Conservation (phyloP, 2,888 invertebrate genomes). For the Nomada flava region DNA sequence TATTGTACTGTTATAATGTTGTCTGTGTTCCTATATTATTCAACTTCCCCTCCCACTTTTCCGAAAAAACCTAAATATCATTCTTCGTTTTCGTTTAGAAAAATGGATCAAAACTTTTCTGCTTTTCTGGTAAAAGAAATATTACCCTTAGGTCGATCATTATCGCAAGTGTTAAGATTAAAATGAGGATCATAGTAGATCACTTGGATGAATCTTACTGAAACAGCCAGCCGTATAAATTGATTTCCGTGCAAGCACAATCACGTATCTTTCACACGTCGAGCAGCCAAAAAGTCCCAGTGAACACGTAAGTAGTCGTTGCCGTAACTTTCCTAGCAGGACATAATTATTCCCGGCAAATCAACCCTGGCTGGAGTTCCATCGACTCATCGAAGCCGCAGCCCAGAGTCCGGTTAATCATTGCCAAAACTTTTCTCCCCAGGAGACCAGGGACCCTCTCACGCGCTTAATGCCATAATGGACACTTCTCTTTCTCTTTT, state of each 20-base stretch:
- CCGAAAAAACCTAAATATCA: too few species aligned
- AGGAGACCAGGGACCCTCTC: slow-evolving; percentile 73
- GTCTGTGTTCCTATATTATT: too few species aligned
- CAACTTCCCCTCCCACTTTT: too few species aligned
- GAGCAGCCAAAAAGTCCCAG: background rate
- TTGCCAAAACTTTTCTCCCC: slow-evolving; percentile 79
- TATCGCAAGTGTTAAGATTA: too few species aligned
- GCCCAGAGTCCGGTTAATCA: slow-evolving; percentile 78
- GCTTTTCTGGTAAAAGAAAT: too few species aligned
- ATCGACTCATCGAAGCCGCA: slow-evolving; percentile 65
- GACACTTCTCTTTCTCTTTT: slow-evolving; percentile 72
- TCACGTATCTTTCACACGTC: background rate
- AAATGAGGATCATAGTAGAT: too few species aligned
- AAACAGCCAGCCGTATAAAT: background rate
- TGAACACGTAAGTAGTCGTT: background rate
- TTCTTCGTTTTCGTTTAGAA: too few species aligned
- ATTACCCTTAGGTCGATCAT: too few species aligned
- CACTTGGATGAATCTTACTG: background rate
- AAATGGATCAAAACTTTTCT: too few species aligned
- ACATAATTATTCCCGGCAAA: slow-evolving; percentile 65
- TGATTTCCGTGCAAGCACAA: background rate
- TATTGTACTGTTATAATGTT: too few species aligned
- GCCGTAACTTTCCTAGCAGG: slow-evolving; percentile 33
- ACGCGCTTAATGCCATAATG: slow-evolving; percentile 78
- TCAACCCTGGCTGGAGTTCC: slow-evolving; percentile 56